A percentile compares a stretch with the other conserved stretches of the same genome.
Evolutionary conservation across 53 echinoderm and acorn worm genomes (phyloP).

Genomic region (Luidia sarsii): DNA sequence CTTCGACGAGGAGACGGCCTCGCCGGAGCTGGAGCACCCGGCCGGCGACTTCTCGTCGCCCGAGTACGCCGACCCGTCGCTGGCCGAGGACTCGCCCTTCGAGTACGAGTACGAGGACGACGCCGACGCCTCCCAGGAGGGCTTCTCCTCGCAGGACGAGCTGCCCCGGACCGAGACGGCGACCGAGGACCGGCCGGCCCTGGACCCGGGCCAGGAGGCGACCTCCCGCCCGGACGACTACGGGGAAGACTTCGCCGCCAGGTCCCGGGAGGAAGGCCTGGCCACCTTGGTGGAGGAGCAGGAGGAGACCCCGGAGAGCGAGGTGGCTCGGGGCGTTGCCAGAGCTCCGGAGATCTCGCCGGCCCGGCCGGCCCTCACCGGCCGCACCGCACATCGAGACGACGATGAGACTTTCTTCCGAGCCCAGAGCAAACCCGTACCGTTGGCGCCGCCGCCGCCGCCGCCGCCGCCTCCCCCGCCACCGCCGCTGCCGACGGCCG

Average conservation of each 20-base stretch:
- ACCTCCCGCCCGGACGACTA: background rate
- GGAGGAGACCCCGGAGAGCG: constrained; percentile 56
- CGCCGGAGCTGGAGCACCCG: constrained; percentile 63
- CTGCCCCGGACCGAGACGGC: constrained; percentile 45
- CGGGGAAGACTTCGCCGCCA: constrained; percentile 5
- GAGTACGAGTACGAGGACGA: constrained; percentile 81
- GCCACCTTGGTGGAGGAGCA: constrained; percentile 92
- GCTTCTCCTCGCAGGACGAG: constrained; percentile 37
- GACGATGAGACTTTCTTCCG: background rate
- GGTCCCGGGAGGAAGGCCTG: constrained; percentile 66
- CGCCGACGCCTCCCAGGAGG: constrained; percentile 40
- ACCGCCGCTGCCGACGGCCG: background rate
- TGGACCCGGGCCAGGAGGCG: constrained; percentile 1
- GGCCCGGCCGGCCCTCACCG: background rate
- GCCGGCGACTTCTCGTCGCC: constrained; percentile 75
- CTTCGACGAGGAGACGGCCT: constrained; percentile 82
- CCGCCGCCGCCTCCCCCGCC: no score
- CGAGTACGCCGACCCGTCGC: constrained; percentile 72
- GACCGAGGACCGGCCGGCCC: no score
- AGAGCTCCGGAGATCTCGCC: background rate
- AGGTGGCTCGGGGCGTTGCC: background rate
- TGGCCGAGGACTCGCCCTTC: constrained; percentile 79
- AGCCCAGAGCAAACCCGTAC: no score
- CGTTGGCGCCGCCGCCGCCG: no score
- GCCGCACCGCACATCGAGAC: background rate